phyloP scores from a whole-genome alignment of 2,113 vertebrate genomes.

The Labrus mixtus region DNA sequence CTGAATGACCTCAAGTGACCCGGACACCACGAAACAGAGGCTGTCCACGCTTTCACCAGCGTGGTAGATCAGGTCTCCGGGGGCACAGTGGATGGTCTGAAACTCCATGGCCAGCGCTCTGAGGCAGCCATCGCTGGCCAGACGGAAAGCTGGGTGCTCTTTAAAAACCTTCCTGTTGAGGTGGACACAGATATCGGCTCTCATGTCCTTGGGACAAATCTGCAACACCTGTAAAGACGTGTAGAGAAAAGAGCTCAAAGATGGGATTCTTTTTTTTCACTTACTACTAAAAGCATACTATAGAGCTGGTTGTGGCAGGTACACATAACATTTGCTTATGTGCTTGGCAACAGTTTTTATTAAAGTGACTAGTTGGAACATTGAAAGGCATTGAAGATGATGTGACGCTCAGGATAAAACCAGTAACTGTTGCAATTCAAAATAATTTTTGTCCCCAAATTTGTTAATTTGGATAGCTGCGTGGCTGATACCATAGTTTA shows the following conservation, averaged over 20 bases:
- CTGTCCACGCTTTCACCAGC: conserved; percentile 98
- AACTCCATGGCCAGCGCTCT: conserved; percentile 98
- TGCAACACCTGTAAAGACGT: conserved; percentile 89
- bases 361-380: background rate
- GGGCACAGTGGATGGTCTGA: conserved; percentile 97
- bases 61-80: conserved; percentile 97
- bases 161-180: conserved; percentile 99
- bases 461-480: background rate
- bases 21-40: conserved; percentile 98
- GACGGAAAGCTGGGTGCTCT: conserved; percentile 95
- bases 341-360: too few relatives aligned
- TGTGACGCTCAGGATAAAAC: background rate
- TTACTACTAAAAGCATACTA: too few relatives aligned
- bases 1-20: conserved; percentile 98
- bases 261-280: too few relatives aligned
- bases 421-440: background rate
- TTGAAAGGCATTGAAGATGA: too few relatives aligned
- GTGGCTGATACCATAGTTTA: too few relatives aligned
- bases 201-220: conserved; percentile 99
- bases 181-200: conserved; percentile 97
- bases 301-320: too few relatives aligned
- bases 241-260: background rate
- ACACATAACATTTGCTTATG: too few relatives aligned
- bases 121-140: conserved; percentile 96
- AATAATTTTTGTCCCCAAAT: background rate